Evolutionary conservation across 2,888 invertebrate species (phyloP).

Genomic region (Machimus atricapillus): DNA sequence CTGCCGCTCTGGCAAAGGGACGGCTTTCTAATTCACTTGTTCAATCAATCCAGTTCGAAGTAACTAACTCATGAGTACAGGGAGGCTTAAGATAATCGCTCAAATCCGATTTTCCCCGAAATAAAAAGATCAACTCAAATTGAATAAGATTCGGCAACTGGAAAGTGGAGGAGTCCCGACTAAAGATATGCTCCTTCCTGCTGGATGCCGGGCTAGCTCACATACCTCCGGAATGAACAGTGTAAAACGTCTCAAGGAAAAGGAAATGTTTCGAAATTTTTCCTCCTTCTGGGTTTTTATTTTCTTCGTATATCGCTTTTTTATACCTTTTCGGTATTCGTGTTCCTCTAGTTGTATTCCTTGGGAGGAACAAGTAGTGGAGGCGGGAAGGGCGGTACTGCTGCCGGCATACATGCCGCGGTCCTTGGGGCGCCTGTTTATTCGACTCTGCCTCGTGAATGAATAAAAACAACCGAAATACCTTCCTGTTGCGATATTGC

Average conservation of each 20-base stretch:
- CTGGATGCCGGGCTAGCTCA: not conserved
- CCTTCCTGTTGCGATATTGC: slow-evolving; percentile 26
- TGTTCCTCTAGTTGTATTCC: not conserved
- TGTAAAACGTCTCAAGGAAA: not conserved
- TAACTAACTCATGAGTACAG: slow-evolving; percentile 45
- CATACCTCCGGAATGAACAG: not conserved
- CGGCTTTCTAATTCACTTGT: slow-evolving; percentile 46
- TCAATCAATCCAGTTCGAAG: slow-evolving; percentile 45
- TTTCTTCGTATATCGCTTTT: not conserved
- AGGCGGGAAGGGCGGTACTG: not conserved
- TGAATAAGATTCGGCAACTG: slow-evolving; percentile 44
- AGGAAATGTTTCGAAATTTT: not conserved
- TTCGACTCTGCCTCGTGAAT: not conserved
- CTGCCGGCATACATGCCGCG: not conserved
- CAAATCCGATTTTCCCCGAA: slow-evolving; percentile 46
- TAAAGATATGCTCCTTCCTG: not conserved
- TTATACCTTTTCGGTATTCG: not conserved
- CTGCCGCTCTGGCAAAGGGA: not conserved
- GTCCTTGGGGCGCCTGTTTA: not conserved
- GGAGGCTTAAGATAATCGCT: slow-evolving; percentile 47
- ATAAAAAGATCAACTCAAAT: slow-evolving; percentile 48
- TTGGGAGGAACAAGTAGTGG: not conserved
- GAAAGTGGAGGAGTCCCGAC: slow-evolving; percentile 8
- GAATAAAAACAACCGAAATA: slow-evolving; percentile 9
- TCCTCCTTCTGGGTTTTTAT: not conserved